Evolutionary conservation across 2,888 invertebrate genomes (phyloP), one percentile per base, ranked within the genome.

Genomic region (Tetragonisca angustula): DNA sequence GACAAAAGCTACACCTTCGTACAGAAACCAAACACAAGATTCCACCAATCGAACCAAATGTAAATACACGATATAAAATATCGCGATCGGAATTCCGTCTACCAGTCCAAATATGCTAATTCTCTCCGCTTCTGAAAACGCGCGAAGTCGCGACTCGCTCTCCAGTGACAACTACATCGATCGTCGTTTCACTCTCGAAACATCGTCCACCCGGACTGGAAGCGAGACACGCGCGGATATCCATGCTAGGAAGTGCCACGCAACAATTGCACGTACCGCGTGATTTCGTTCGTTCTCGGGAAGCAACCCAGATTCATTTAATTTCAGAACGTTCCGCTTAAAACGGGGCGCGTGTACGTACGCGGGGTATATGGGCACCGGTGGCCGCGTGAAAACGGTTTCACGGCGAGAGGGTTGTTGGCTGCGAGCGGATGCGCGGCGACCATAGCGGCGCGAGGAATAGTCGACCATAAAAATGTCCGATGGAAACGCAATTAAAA

Each of bases 401-500:
- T 71, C 67, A 54, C 5, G 52, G 17, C 11, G 64, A 2, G 64
- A 5, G 50, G 52, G 56, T 2, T 43, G 65, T 17, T n/a, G 79
- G 76, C 32, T 32, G 64, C 50, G 74, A 80, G 74, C 76, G 81
- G 79, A 78, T 82, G 62, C 71, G 79, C 72, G 59, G 67, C 61
- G 71, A n/a, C 27, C 65, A 85, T 78, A 75, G 76, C 70, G 67
- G 68, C 84, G 68, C 75, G 79, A 87, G 65, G 84, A 84, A 89
- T 88, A 88, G 88, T 82, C 88, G 83, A 81, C 89, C 89, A 89
- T 89, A 90, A 90, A 89, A 90, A 90, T 90, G 86, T 88, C 89
- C 88, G 87, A 90, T 90, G 86, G 87, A 88, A 90, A 90, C 79
- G 88, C 87, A 89, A 90, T 90, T 89, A 90, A 89, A 89, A 90